phyloP scores from a whole-genome alignment of 2,888 invertebrate species.

The Timema cristinae region DNA sequence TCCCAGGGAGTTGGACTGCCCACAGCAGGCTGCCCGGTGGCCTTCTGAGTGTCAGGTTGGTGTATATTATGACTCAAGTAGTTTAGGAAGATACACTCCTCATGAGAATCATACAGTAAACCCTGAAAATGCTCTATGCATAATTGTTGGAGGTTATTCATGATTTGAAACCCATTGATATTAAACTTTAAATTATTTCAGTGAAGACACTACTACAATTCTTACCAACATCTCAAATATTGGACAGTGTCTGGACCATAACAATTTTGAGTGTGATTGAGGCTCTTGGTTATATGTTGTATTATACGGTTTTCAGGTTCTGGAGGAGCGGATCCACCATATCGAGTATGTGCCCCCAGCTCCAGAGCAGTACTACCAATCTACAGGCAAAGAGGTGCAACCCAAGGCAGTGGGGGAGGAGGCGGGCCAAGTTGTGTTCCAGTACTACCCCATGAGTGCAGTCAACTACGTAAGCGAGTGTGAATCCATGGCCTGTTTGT shows the following conservation, averaged over 20 bases:
- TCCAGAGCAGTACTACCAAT: conserved; percentile 76
- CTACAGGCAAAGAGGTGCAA: conserved; percentile 72
- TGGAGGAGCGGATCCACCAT: conserved; percentile 76
- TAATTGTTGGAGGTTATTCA: too few relatives aligned
- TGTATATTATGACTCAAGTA: neutral
- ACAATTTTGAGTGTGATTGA: too few relatives aligned
- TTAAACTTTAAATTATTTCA: too few relatives aligned
- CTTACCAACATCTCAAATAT: too few relatives aligned
- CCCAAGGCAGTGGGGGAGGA: conserved; percentile 86
- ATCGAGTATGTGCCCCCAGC: conserved; percentile 65
- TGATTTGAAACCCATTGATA: too few relatives aligned
- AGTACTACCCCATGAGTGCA: conserved; percentile 80
- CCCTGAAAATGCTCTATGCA: too few relatives aligned
- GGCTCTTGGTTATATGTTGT: neutral
- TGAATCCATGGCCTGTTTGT: neutral
- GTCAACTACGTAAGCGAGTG: conserved; percentile 74
- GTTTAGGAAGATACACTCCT: too few relatives aligned
- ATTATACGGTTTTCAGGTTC: conserved; percentile 55
- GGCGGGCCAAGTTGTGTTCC: conserved; percentile 75
- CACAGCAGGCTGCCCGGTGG: conserved; percentile 79
- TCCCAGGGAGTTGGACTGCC: conserved; percentile 64
- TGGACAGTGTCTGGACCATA: too few relatives aligned
- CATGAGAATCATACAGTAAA: too few relatives aligned
- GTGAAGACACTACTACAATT: too few relatives aligned
- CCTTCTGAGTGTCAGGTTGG: conserved; percentile 84